phyloP scores from a whole-genome alignment of 2,888 invertebrate species.

The Clanis bilineata region DNA sequence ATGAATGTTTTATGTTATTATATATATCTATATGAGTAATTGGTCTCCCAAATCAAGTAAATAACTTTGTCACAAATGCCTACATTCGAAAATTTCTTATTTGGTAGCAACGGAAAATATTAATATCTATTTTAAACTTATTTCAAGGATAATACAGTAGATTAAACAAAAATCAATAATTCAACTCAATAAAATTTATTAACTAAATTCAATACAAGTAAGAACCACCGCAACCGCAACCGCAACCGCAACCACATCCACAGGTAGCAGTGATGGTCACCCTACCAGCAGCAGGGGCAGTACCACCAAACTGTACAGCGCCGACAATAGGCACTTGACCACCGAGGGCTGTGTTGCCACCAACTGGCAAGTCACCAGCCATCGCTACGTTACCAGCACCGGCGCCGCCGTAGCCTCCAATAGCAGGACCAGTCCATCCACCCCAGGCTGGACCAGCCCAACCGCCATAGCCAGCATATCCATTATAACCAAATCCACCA shows the following conservation, averaged over 20 bases:
- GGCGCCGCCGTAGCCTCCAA: slow-evolving; percentile 34
- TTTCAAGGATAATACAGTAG: background rate
- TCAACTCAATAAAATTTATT: background rate
- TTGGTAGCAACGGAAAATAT: too few relatives aligned
- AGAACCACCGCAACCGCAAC: slow-evolving; percentile 26
- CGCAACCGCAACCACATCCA: slow-evolving; percentile 40
- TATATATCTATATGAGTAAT: too few relatives aligned
- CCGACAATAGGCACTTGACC: slow-evolving; percentile 51
- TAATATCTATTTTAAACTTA: too few relatives aligned
- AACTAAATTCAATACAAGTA: slow-evolving; percentile 20
- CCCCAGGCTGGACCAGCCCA: background rate
- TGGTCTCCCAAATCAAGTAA: too few relatives aligned
- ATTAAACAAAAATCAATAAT: background rate
- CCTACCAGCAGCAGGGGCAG: slow-evolving; percentile 45
- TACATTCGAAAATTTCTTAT: too few relatives aligned
- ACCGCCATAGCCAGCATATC: background rate
- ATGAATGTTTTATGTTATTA: too few relatives aligned
- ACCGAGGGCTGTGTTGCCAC: slow-evolving; percentile 40
- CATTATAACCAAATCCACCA: background rate
- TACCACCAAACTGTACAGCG: slow-evolving; percentile 48
- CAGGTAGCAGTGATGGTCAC: slow-evolving; percentile 51
- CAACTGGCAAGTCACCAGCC: slow-evolving; percentile 46
- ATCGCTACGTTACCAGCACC: slow-evolving; percentile 44
- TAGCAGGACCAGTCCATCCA: slow-evolving; percentile 15
- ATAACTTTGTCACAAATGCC: too few relatives aligned